These are phyloP conservation scores for Syngnathoides biaculeatus DNA, from an alignment of 2,113 vertebrate species.

Conservation along the genomic window DNA sequence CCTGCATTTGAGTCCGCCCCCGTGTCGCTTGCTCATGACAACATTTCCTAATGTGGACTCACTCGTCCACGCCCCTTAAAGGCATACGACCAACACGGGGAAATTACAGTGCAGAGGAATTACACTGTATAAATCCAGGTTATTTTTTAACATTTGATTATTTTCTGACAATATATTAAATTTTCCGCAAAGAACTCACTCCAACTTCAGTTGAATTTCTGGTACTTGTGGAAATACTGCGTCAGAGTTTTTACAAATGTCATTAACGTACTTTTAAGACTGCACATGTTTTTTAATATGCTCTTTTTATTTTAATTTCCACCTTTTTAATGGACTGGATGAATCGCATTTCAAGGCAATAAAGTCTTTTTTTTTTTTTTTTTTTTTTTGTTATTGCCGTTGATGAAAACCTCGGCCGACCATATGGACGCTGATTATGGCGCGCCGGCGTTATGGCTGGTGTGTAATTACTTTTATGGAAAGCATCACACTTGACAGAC, in stretches of 20 bases:
- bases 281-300: neutral
- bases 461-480: slow-evolving; percentile 48
- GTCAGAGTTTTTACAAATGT: neutral
- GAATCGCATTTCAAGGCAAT: neutral
- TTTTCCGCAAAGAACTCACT: too few relatives aligned
- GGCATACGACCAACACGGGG: too few relatives aligned
- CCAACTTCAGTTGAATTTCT: neutral
- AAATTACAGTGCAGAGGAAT: too few relatives aligned
- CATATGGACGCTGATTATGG: slow-evolving; percentile 51
- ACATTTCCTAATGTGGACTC: neutral
- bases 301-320: neutral
- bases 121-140: too few relatives aligned
- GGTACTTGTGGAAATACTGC: neutral
- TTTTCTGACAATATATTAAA: neutral
- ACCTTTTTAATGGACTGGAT: slow-evolving; percentile 1
- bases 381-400: neutral
- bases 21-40: too few relatives aligned
- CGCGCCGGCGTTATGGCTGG: slow-evolving; percentile 20
- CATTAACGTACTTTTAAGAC: neutral
- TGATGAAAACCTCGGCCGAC: neutral
- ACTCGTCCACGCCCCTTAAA: neutral
- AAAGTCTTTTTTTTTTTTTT: neutral
- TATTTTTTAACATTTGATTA: neutral
- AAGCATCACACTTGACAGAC: slow-evolving; percentile 53
- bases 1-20: too few relatives aligned